Conservation (phyloP, 2,888 invertebrate species). For the Ectropis crepuscularia region DNA sequence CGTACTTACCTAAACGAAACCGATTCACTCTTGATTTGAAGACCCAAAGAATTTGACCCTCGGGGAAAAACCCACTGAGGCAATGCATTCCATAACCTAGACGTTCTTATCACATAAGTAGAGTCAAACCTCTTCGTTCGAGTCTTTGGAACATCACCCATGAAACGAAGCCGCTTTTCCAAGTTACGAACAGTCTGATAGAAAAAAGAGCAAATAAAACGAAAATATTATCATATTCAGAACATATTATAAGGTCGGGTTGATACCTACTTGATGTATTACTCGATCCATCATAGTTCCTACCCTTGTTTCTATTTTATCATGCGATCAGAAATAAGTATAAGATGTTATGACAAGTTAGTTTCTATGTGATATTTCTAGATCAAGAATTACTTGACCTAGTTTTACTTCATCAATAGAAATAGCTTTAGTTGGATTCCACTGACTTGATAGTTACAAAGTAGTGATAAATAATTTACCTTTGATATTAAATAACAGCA, state of each 20-base stretch:
- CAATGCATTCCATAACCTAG: too few relatives aligned
- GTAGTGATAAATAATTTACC: not conserved
- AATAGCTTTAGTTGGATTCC: not conserved
- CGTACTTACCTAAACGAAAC: too few relatives aligned
- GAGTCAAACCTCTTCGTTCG: too few relatives aligned
- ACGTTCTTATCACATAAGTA: too few relatives aligned
- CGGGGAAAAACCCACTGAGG: too few relatives aligned
- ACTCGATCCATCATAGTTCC: conserved; percentile 14
- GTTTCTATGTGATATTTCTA: conserved; percentile 18
- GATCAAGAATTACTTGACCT: conserved; percentile 35
- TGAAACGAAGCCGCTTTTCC: too few relatives aligned
- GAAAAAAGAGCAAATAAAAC: too few relatives aligned
- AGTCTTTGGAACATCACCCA: too few relatives aligned
- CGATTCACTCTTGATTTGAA: too few relatives aligned
- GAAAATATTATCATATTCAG: not conserved
- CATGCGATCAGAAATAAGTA: conserved; percentile 3
- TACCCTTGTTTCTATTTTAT: conserved; percentile 1
- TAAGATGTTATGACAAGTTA: conserved; percentile 2
- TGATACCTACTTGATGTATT: conserved; percentile 5
- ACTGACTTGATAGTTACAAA: conserved; percentile 7
- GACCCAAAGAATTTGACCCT: too few relatives aligned
- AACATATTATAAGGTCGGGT: not conserved
- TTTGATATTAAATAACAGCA: not conserved
- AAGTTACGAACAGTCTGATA: too few relatives aligned
- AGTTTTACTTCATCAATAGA: conserved; percentile 25